Conservation (phyloP, 2,797 vertebrate species). For the Phylloscopus collybita region DNA sequence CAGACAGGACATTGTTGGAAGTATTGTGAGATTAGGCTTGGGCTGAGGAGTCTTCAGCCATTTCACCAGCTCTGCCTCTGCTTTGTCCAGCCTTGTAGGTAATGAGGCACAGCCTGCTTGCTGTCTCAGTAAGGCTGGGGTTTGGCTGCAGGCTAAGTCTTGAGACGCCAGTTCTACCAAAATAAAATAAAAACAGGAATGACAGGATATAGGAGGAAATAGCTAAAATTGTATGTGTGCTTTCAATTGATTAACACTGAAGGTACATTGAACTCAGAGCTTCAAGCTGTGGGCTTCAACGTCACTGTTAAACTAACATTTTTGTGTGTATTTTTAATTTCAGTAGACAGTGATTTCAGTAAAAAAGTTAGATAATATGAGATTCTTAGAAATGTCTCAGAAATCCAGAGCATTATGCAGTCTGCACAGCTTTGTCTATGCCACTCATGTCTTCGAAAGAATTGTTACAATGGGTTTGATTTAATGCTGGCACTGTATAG, state of each 20-base stretch:
- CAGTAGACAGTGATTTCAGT: background rate
- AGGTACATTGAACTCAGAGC: background rate
- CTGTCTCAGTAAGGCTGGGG: background rate
- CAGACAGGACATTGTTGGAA: background rate
- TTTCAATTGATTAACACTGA: background rate
- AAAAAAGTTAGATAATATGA: background rate
- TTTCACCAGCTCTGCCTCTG: background rate
- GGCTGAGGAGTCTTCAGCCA: background rate
- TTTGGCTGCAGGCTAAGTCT: background rate
- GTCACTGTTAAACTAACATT: background rate
- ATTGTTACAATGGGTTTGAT: conserved; percentile 14
- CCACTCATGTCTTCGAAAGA: background rate
- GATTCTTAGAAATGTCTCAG: background rate
- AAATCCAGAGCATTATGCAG: background rate
- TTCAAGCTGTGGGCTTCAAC: background rate
- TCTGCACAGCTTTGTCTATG: background rate
- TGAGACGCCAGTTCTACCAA: background rate
- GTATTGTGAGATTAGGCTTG: background rate
- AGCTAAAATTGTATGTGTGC: background rate
- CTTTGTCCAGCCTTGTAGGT: background rate
- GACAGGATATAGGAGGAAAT: background rate
- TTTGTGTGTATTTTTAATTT: background rate
- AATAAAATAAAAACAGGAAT: background rate
- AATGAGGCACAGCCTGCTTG: background rate
- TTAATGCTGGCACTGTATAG: background rate